These are phyloP conservation scores for Puntigrus tetrazona DNA, from an alignment of 2,113 vertebrate species.

Conservation along the genomic window DNA sequence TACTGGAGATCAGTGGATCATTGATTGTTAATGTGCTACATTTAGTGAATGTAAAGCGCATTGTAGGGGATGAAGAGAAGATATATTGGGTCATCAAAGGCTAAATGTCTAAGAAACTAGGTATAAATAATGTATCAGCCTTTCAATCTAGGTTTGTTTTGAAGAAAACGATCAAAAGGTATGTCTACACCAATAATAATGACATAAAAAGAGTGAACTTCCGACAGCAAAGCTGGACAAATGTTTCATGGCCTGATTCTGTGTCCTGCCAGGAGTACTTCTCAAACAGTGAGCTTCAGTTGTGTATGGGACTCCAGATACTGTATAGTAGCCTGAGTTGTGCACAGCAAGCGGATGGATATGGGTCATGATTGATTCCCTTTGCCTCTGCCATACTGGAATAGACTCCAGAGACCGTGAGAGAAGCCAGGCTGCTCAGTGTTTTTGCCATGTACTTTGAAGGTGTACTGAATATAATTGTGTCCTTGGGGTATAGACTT, in stretches of 20 bases:
- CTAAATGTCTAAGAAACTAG: not conserved
- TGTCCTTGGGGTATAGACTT: constrained; percentile 30
- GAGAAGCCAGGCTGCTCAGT: not conserved
- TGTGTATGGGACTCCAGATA: not conserved
- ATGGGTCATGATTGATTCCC: constrained; percentile 20
- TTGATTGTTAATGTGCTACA: not conserved
- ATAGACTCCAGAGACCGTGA: not conserved
- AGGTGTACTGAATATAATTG: constrained; percentile 39
- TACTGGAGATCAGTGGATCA: not conserved
- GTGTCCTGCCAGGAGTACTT: not conserved
- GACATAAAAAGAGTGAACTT: not conserved
- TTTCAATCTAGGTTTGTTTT: not conserved
- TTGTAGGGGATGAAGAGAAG: not conserved
- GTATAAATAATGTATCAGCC: not conserved
- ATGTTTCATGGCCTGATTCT: not conserved
- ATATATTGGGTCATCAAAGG: not conserved
- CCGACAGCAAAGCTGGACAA: not conserved
- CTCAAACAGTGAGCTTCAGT: not conserved
- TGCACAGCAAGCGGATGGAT: constrained; percentile 15
- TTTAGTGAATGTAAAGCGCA: not conserved
- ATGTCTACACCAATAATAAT: not conserved
- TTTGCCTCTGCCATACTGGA: not conserved
- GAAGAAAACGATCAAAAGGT: constrained; percentile 9
- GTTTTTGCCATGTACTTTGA: constrained; percentile 41
- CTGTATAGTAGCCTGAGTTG: not conserved